Base-by-base conservation (phyloP, 2,113 vertebrate species). In the Eurystomus gularis region DNA sequence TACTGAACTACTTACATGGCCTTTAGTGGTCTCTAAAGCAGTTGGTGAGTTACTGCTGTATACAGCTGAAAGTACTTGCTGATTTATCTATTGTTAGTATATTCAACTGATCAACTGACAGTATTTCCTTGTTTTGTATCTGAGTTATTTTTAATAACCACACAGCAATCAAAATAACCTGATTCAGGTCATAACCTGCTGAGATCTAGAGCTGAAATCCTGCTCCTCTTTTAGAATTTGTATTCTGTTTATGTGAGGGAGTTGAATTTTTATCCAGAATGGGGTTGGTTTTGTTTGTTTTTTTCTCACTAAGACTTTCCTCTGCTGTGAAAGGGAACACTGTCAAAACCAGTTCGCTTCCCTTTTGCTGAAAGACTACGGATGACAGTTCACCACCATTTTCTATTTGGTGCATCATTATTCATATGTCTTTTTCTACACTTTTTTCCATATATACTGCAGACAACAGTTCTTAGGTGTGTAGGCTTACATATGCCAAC, bases 401-500 rank as follows among this genome's bases (percentile, higher is more conserved):
- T 95, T 92, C 93, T 69, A 82, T 94, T 96, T 69, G 46, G 40
- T 76, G 52, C 60, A 71, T 88, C 68, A 39, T 96, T 97, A 96
- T 84, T 96, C 86, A 93, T 86, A 91, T 61, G 35, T 35, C 69
- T 85, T 96, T 92, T 90, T 60, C 75, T 61, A 79, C 6, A 0
- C 46, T 84, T 95, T 76, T 90, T 83, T 80, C 68, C 51, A 76
- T 62, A 64, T 71, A 78, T 58, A 75, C 10, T 11, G 24, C 11
- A 94, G 84, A 91, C 17, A 93, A 94, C 46, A 55, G 39, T 92
- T 84, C 92, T 93, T 85, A 87, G 76, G 84, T 94, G 46, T 55
- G 69, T 71, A 75, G 87, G 10, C 55, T 94, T 71, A 64, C 83
- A 77, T 94, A 39, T 71, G 68, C 37, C 65, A 81, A 77, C 26